Evolutionary conservation across 2,113 vertebrate genomes (phyloP).

Genomic region (Bucco capensis): DNA sequence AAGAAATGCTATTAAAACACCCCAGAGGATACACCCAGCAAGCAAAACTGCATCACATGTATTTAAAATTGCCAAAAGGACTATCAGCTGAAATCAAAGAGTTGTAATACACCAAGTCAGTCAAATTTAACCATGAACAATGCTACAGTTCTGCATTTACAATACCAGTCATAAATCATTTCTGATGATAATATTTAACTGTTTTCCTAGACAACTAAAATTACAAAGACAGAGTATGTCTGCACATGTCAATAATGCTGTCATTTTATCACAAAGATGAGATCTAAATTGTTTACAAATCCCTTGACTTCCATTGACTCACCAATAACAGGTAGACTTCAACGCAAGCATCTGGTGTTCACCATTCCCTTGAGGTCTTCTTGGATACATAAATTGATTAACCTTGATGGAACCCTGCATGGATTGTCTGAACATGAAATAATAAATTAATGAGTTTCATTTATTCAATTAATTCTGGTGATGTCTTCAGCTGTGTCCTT

Average conservation of each 20-base stretch:
- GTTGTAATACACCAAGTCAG: not conserved
- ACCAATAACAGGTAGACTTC: constrained; percentile 2
- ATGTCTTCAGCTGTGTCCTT: constrained; percentile 6
- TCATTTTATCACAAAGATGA: constrained; percentile 20
- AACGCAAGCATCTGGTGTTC: not conserved
- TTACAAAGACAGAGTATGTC: not conserved
- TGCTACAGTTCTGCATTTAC: not conserved
- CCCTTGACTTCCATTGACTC: constrained; percentile 6
- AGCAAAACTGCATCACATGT: not conserved
- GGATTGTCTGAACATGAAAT: not conserved
- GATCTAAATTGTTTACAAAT: constrained; percentile 31
- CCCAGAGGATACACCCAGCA: not conserved
- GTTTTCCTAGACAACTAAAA: not conserved
- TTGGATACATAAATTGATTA: constrained; percentile 43
- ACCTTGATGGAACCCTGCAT: not conserved
- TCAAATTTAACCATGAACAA: not conserved
- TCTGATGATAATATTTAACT: not conserved
- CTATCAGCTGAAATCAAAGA: not conserved
- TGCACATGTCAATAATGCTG: not conserved
- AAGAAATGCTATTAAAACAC: not conserved
- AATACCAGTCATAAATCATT: not conserved
- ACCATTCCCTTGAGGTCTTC: not conserved
- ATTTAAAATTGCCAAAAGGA: not conserved
- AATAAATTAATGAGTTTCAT: constrained; percentile 31
- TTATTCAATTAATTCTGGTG: not conserved